These are phyloP conservation scores for Tautogolabrus adspersus DNA, from an alignment of 2,113 vertebrate species.

Conservation along the genomic window DNA sequence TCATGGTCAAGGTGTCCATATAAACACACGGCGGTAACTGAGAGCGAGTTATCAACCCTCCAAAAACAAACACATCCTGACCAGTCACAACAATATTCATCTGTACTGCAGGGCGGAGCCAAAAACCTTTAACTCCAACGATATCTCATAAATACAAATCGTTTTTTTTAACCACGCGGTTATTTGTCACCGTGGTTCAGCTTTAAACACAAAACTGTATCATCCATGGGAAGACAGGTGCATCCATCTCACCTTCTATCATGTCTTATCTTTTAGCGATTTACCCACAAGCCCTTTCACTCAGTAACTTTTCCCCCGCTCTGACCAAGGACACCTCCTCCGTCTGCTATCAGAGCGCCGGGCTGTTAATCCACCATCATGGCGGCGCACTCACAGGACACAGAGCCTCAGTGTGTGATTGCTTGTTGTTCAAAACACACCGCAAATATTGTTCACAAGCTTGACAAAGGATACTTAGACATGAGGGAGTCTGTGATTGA, in stretches of 20 bases:
- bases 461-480: too few relatives aligned
- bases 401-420: constrained; percentile 53
- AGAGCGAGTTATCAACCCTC: constrained; percentile 22
- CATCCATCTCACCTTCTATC: too few relatives aligned
- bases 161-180: too few relatives aligned
- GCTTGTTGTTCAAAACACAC: constrained; percentile 53
- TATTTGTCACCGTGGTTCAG: neutral
- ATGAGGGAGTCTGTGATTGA: too few relatives aligned
- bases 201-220: neutral
- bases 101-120: neutral
- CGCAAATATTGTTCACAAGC: neutral
- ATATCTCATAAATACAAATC: too few relatives aligned
- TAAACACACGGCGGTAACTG: constrained; percentile 9
- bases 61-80: constrained; percentile 10
- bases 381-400: constrained; percentile 46
- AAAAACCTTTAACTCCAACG: too few relatives aligned
- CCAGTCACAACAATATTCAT: neutral
- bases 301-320: constrained; percentile 54
- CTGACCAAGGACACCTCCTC: constrained; percentile 63
- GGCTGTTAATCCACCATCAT: constrained; percentile 23
- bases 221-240: too few relatives aligned
- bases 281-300: constrained; percentile 55
- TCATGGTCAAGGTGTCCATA: constrained; percentile 30
- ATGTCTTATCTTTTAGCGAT: too few relatives aligned
- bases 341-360: constrained; percentile 56